Percentiles rank a stretch among this genome's conserved stretches.
Conservation (phyloP, 1,140 invertebrate species). For the Xylocopa sonorina region DNA sequence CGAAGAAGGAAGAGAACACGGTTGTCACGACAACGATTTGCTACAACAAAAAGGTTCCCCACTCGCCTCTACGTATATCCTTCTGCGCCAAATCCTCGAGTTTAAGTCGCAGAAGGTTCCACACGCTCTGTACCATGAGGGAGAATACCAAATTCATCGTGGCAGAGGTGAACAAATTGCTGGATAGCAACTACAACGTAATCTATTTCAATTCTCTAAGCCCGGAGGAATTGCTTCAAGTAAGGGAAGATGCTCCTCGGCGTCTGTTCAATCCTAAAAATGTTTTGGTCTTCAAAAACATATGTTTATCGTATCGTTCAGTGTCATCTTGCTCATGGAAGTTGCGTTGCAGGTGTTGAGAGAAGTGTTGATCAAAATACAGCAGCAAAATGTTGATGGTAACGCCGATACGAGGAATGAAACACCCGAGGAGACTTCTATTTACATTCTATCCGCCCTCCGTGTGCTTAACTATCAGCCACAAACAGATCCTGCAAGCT, state of each 20-base stretch:
- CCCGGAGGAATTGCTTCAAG: conserved; percentile 89
- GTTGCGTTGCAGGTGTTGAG: conserved; percentile 82
- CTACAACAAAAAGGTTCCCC: neutral
- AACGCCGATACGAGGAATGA: conserved; percentile 86
- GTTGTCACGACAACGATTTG: conserved; percentile 30
- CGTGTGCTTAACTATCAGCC: conserved; percentile 88
- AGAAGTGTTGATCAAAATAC: conserved; percentile 87
- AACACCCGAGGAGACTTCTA: conserved; percentile 84
- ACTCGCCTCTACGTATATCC: neutral
- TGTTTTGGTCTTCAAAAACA: too few relatives aligned
- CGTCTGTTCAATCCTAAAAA: too few relatives aligned
- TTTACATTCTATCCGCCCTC: conserved; percentile 85
- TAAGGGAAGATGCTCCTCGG: conserved; percentile 73
- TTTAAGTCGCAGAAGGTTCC: too few relatives aligned
- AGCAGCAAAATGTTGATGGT: conserved; percentile 80
- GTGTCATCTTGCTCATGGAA: conserved; percentile 23
- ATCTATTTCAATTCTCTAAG: conserved; percentile 93
- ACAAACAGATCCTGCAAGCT: conserved; percentile 80
- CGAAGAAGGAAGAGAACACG: neutral
- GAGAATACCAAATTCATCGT: conserved; percentile 92
- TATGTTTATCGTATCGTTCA: neutral
- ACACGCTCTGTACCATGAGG: conserved; percentile 80
- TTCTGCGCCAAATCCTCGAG: neutral
- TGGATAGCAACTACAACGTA: conserved; percentile 90
- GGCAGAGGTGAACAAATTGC: conserved; percentile 88